phyloP scores from a whole-genome alignment of 23 tunicate species.

The Trididemnum clinides region DNA sequence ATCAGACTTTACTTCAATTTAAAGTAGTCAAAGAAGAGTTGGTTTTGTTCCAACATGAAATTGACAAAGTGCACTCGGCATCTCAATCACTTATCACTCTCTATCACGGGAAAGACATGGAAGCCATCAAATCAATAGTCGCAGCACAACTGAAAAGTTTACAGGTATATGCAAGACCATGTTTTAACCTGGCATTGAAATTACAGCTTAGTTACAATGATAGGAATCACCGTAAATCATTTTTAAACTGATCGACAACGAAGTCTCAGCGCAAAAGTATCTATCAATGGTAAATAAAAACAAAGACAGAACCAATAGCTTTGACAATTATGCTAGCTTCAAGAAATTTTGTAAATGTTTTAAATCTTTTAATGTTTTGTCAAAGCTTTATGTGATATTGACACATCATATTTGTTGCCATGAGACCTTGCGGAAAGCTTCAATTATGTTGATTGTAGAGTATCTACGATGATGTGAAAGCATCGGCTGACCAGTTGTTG shows the following conservation, averaged over 20 bases:
- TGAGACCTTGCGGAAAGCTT: neutral
- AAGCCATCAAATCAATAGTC: conserved; percentile 47
- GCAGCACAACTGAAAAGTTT: conserved; percentile 52
- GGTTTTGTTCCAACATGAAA: conserved; percentile 48
- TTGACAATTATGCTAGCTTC: too few species aligned
- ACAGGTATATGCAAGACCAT: conserved; percentile 45
- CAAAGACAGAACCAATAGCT: too few species aligned
- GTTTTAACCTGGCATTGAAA: too few species aligned
- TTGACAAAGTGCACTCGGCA: conserved; percentile 24
- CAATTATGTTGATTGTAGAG: conserved; percentile 39
- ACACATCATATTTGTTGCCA: neutral
- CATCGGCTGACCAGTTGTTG: conserved; percentile 61
- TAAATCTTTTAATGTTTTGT: too few species aligned
- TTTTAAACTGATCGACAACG: too few species aligned
- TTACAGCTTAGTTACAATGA: too few species aligned
- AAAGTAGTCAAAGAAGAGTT: conserved; percentile 64
- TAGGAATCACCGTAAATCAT: too few species aligned
- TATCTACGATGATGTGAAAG: conserved; percentile 72
- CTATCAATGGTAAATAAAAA: too few species aligned
- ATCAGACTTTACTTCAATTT: conserved; percentile 60
- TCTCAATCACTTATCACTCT: conserved; percentile 48
- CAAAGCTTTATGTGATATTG: too few species aligned
- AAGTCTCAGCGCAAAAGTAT: too few species aligned
- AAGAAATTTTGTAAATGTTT: too few species aligned
- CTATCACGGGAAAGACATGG: conserved; percentile 52